Base-by-base conservation (phyloP, 2,797 vertebrate genomes). In the Pteropus rufus region DNA sequence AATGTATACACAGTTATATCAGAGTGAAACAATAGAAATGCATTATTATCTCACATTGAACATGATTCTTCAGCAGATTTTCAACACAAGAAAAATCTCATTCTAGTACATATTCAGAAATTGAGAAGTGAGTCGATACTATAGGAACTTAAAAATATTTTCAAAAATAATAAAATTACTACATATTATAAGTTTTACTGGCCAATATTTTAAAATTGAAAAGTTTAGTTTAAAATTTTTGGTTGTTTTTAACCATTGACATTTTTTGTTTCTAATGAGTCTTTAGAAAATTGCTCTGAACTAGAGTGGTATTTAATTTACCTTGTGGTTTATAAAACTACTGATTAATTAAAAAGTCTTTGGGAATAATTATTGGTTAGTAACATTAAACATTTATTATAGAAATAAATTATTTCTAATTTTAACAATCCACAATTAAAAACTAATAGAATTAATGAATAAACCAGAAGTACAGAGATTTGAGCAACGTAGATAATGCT, bases 281-380 rank as follows among this genome's bases (percentile, higher is more conserved):
- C 9, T 80, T 95, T 67, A 64, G 36, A 56, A 65, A n/a, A 52
- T 24, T 91, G 2, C 52, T 89, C 62, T 49, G 49, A 49, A 65
- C 11, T 65, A 56, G 52, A 89, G 5, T 69, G 21, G 1, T 65
- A 65, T 64, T 77, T 86, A 64, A 89, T 93, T 88, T 95, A 16
- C 12, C 58, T 89, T 85, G 3, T n/a, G 76, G 10, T 75, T 95
- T 85, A 64, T 31, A 65, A 90, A 79, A 65, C 1, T 26, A 26
- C 4, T 62, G 4, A 18, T 86, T 94, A 96, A 89, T 95, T 87
- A n/a, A 80, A 85, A 96, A 60, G n/a, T 70, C 34, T 93, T 95
- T 73, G 18, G 41, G n/a, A 90, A 84, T 97, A 93, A 94, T 95
- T 86, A 86, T 70, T 90, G 62, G 65, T 90, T 93, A 73, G 8